A percentile compares a stretch with the other conserved stretches of the same genome.
Conservation (phyloP, 37 sponge, comb jelly and placozoan species). For the Crambe crambe region DNA sequence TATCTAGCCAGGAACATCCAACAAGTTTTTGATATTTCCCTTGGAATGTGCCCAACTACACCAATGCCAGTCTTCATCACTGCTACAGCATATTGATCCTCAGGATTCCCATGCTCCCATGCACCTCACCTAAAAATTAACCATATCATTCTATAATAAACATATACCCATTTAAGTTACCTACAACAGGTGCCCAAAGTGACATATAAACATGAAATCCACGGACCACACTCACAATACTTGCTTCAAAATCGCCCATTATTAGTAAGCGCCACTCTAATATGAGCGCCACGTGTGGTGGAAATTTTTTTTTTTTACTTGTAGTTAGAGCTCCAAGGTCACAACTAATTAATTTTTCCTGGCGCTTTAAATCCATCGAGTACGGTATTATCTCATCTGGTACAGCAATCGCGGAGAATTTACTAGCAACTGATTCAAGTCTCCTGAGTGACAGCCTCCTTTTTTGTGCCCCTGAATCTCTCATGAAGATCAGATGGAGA, state of each 20-base stretch:
- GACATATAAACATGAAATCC: not conserved
- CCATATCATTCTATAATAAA: not conserved
- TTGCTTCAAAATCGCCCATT: not conserved
- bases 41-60: constrained; percentile 14
- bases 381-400: too few species aligned
- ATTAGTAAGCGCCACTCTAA: not conserved
- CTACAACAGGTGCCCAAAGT: not conserved
- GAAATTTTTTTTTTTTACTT: not conserved
- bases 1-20: not conserved
- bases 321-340: not conserved
- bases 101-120: not conserved
- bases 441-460: not conserved
- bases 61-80: not conserved
- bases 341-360: not conserved
- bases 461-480: constrained; percentile 24
- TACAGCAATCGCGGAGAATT: too few species aligned
- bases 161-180: not conserved
- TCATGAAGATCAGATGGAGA: constrained; percentile 20
- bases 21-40: constrained; percentile 12
- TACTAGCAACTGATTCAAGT: too few species aligned
- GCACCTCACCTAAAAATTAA: not conserved
- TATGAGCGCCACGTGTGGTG: not conserved
- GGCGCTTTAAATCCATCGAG: not conserved
- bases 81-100: not conserved
- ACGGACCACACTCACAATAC: not conserved